phyloP scores from a whole-genome alignment of 2,888 invertebrate species.

The Eristalis arbustorum region DNA sequence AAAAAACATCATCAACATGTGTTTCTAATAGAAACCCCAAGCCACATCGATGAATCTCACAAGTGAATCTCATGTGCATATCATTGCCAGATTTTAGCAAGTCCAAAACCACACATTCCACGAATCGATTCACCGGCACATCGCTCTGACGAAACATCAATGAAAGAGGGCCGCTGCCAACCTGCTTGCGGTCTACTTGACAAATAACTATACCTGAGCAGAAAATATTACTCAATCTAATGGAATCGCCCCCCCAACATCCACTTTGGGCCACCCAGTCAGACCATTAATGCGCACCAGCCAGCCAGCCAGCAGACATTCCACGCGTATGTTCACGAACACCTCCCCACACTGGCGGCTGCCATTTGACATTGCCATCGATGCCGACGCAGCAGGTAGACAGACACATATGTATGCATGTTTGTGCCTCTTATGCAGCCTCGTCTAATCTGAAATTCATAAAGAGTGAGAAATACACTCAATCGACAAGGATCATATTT shows the following conservation, averaged over 20 bases:
- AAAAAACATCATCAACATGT: no score
- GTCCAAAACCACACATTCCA: no score
- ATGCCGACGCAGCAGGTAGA: constrained; percentile 42
- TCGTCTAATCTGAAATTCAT: constrained; percentile 65
- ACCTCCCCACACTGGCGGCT: not conserved
- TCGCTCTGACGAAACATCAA: not conserved
- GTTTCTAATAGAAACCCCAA: no score
- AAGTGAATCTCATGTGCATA: no score
- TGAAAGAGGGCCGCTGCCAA: not conserved
- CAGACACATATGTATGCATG: not conserved
- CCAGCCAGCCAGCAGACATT: constrained; percentile 27
- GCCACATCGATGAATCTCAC: no score
- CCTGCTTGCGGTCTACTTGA: not conserved
- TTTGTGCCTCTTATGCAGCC: constrained; percentile 21
- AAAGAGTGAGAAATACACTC: constrained; percentile 68
- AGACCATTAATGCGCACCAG: constrained; percentile 29
- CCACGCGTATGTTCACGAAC: constrained; percentile 46
- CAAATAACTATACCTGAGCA: constrained; percentile 25
- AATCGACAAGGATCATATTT: constrained; percentile 65
- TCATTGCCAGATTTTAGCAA: not conserved
- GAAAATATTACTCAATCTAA: constrained; percentile 54
- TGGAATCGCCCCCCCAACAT: constrained; percentile 30
- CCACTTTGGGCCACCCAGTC: constrained; percentile 52
- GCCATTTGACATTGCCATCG: constrained; percentile 46
- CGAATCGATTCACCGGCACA: no score